Conservation (phyloP, 35 echinoderm and acorn worm genomes). For the Ophioderma brevispina region DNA sequence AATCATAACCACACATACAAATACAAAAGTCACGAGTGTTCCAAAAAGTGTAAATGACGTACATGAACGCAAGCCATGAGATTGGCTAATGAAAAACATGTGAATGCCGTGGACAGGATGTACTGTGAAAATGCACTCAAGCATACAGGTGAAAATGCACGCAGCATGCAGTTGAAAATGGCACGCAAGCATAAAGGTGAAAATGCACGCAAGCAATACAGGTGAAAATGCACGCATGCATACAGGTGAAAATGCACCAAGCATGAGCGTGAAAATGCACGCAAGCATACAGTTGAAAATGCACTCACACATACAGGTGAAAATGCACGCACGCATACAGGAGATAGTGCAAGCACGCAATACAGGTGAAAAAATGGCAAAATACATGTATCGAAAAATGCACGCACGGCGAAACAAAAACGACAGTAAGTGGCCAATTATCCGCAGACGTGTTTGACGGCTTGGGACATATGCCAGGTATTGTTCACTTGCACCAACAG, state of each 20-base stretch:
- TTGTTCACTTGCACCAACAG: constrained; percentile 11
- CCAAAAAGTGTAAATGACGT: not conserved
- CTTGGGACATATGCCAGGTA: constrained; percentile 47
- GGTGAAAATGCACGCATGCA: too few relatives aligned
- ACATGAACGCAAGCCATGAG: too few relatives aligned
- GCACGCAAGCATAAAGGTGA: too few relatives aligned
- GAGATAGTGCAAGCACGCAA: not conserved
- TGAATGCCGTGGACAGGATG: too few relatives aligned
- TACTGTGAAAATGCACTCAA: too few relatives aligned
- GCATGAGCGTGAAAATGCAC: not conserved
- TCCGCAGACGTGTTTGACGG: constrained; percentile 16
- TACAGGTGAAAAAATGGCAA: too few relatives aligned
- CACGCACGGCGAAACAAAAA: not conserved
- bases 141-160: too few relatives aligned
- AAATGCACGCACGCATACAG: not conserved
- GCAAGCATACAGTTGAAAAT: not conserved
- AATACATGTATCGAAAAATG: too few relatives aligned
- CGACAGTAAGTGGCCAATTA: not conserved
- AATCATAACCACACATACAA: not conserved
- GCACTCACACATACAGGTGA: not conserved
- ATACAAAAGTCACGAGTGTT: not conserved
- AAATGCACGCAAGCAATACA: too few relatives aligned
- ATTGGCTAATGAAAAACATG: too few relatives aligned
- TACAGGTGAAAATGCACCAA: too few relatives aligned
- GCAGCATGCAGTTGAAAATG: too few relatives aligned